Evolutionary conservation across 64 coral and sea anemone species (phyloP).

Genomic region (Stichodactyla mertensii): DNA sequence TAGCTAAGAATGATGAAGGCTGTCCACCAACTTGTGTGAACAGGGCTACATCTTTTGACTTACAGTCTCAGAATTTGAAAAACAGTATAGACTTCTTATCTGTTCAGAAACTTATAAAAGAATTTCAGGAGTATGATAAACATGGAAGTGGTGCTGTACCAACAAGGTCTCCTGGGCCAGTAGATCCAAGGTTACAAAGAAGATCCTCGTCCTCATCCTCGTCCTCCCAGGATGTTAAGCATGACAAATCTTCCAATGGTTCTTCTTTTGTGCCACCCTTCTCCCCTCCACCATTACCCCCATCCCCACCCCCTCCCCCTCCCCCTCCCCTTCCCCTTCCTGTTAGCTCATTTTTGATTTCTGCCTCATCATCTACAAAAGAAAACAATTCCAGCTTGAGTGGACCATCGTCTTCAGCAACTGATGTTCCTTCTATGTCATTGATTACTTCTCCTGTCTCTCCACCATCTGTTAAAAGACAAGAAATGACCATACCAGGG

Average conservation of each 20-base stretch:
- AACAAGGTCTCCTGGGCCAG: background rate
- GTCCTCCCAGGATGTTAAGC: background rate
- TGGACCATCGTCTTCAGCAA: background rate
- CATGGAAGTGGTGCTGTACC: background rate
- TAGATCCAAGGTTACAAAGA: background rate
- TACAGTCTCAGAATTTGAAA: background rate
- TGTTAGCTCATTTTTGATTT: background rate
- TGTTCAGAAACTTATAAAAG: background rate
- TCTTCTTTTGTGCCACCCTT: background rate
- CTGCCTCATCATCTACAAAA: background rate
- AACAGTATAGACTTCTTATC: background rate
- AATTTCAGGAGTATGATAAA: background rate
- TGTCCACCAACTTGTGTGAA: background rate
- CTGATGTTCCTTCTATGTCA: background rate
- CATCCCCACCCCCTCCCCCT: conserved; percentile 17
- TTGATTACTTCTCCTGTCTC: background rate
- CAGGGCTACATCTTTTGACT: background rate
- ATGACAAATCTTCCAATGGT: background rate
- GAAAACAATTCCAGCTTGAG: background rate
- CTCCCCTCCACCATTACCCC: background rate
- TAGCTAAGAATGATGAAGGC: background rate
- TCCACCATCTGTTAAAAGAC: background rate
- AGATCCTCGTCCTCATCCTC: background rate
- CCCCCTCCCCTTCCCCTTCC: conserved; percentile 13
- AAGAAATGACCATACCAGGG: background rate